Base-by-base conservation (phyloP, 2,113 vertebrate species). In the Atrichornis clamosus region DNA sequence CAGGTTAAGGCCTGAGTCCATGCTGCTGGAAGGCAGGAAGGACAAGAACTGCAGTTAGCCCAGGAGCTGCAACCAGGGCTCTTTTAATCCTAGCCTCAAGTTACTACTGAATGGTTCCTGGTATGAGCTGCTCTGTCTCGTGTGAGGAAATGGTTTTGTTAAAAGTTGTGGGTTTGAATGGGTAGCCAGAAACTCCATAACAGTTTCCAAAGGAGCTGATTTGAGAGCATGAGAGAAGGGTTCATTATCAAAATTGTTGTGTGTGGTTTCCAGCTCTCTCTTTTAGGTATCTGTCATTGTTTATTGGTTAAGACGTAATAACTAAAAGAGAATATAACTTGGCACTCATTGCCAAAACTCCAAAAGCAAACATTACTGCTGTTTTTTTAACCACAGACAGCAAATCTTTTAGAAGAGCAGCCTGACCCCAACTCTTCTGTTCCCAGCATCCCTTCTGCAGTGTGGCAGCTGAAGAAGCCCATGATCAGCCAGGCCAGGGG, bases 221-320 rank as follows among this genome's bases (percentile, higher is more conserved):
- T 41, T 1, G 7, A 72, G 44, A 84, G 70, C 49, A 85, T 39
- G 41, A 53, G 37, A 92, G 50, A 83, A 85, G 75, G 58, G 52
- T 42, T 96, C 79, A 92, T 96, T 88, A 90, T 80, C 75, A 83
- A 92, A 91, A 95, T 82, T 85, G 55, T 59, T 23, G 4, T 81
- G 58, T 86, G 50, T 65, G 75, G 90, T 90, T 96, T 93, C 72
- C 46, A 53, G 64, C 35, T 39, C 67, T 76, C 62, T 76, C 46
- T 92, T 95, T 75, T 89, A 86, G 52, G 53, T 95, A 65, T 82
- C 77, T 84, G 56, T 82, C 92, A 90, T 80, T 67, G 69, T 93
- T 86, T 93, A 62, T 52, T 85, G 88, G 90, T 86, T 76, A 83
- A 87, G 53, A 52, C 62, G 82, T 91, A 87, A 75, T 93, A 89